Evolutionary conservation across 30 jellyfish, hydroid and myxozoan genomes (phyloP), one percentile per base, ranked within the genome.

Genomic region (Cassiopea andromeda): DNA sequence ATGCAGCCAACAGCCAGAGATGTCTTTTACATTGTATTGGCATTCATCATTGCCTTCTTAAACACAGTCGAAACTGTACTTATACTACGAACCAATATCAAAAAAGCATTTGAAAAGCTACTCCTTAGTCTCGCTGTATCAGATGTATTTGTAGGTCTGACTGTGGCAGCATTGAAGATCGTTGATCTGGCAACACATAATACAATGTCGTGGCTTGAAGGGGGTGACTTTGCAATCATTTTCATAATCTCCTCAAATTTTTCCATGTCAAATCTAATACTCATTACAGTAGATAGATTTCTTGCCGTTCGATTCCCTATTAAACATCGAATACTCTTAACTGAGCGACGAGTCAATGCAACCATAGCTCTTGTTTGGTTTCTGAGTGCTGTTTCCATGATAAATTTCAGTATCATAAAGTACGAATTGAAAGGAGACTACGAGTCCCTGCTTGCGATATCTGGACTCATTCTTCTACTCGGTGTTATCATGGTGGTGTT

Each of bases 231-330:
- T 17, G 54, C 79, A 19, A 19, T 2, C 7, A 70, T 70, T 19
- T 15, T n/a, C 15, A 5, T 19, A 15, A 1, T 46, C 2, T 81
- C 90, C 0, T 16, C 67, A 50, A 66, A 38, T 15, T 49, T 81
- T 13, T 81, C 90, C 16, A 47, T 69, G 1, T 1, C 50, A 1
- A 81, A 81, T 46, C 90, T 81, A 3, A 0, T 81, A 0, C 58
- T 38, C 7, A 81, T 81, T 58, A 66, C 90, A 18, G 1, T 81
- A 43, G 90, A 81, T 48, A 69, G 90, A 68, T 81, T 81, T 46
- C 82, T 81, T 5, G 90, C 90, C 46, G 90, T 81, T 2, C 66
- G 67, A 66, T 81, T 16, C 19, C 90, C 90, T 2, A 10, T 81
- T 5, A 81, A 81, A 49, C 90, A 81, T 16, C 90, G 69, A 59